These are phyloP conservation scores for Stenodera caucasica DNA, from an alignment of 2,888 invertebrate genomes.

Conservation along the genomic window DNA sequence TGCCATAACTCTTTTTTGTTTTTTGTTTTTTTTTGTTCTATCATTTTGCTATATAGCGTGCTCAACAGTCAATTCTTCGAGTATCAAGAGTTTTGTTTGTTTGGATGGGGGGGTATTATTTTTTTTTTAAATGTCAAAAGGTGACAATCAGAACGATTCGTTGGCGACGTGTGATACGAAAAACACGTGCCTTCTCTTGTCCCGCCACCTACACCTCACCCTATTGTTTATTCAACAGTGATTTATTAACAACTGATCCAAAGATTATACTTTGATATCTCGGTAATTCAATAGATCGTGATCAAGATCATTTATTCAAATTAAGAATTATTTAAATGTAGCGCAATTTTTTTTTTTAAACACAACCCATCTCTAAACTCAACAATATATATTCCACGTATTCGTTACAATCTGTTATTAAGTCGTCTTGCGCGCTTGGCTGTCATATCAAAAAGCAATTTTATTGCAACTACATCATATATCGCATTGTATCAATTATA, in stretches of 20 bases:
- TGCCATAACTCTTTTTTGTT: no score
- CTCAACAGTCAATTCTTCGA: no score
- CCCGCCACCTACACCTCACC: not conserved
- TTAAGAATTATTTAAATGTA: no score
- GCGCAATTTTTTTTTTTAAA: no score
- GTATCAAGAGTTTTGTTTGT: no score
- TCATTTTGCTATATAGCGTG: not conserved
- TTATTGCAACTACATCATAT: no score
- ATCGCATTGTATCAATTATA: no score
- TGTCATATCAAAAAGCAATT: no score
- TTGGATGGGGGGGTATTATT: no score
- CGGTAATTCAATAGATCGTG: not conserved
- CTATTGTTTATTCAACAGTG: constrained; percentile 23
- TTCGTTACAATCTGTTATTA: not conserved
- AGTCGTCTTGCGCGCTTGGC: not conserved
- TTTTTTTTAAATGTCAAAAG: not conserved
- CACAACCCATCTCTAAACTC: no score
- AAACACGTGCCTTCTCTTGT: not conserved
- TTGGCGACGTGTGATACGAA: not conserved
- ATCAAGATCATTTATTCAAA: not conserved
- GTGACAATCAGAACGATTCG: not conserved
- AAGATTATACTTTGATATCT: constrained; percentile 6
- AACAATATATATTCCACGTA: no score
- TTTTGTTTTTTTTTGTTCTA: no score
- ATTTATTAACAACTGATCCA: constrained; percentile 21